These are phyloP conservation scores for Andrena minutula DNA, from an alignment of 2,888 invertebrate species.

Conservation along the genomic window DNA sequence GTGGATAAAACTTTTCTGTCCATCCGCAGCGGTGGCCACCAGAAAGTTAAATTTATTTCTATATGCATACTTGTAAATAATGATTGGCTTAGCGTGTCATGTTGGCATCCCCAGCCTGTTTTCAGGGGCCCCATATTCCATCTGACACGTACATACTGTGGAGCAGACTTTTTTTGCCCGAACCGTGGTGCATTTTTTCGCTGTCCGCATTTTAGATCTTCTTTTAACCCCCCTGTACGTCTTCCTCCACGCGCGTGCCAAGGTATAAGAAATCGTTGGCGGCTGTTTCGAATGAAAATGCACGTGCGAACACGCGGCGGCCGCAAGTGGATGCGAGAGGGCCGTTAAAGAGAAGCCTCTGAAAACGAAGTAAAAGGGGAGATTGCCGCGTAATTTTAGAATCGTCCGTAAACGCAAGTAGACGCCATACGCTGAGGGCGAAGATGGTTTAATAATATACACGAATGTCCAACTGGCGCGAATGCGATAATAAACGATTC, in stretches of 20 bases:
- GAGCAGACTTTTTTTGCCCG: too few relatives aligned
- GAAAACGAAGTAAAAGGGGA: conserved; percentile 54
- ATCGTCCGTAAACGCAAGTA: conserved; percentile 66
- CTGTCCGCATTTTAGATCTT: not conserved
- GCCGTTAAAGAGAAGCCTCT: conserved; percentile 55
- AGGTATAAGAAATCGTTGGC: conserved; percentile 16
- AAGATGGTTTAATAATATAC: conserved; percentile 81
- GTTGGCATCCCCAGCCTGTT: too few relatives aligned
- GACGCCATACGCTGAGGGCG: conserved; percentile 64
- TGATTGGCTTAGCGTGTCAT: too few relatives aligned
- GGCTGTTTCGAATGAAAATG: conserved; percentile 41
- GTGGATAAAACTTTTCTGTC: too few relatives aligned
- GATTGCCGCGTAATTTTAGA: conserved; percentile 74
- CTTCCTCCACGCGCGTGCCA: not conserved
- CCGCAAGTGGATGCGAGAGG: conserved; percentile 62
- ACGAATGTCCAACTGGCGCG: conserved; percentile 74
- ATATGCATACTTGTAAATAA: too few relatives aligned
- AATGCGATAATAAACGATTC: conserved; percentile 78
- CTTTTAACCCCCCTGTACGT: conserved; percentile 1
- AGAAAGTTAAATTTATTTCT: too few relatives aligned
- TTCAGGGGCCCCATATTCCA: too few relatives aligned
- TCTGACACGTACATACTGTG: too few relatives aligned
- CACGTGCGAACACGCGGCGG: conserved; percentile 51
- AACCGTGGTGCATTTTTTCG: too few relatives aligned
- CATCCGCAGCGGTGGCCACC: too few relatives aligned